Conservation (phyloP, 2,888 invertebrate genomes). For the Ochlodes sylvanus region DNA sequence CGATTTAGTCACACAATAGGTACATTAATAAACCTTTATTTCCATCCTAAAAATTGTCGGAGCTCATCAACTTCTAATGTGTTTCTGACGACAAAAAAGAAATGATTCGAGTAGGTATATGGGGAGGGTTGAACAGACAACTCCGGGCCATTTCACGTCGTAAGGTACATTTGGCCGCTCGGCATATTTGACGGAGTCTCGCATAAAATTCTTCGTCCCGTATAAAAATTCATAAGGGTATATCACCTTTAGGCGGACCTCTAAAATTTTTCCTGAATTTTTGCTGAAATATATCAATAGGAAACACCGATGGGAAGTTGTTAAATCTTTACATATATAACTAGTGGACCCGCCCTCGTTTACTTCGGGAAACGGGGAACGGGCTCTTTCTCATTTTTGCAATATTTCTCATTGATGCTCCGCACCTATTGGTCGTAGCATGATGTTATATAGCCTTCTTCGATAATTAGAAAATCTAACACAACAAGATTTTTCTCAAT, state of each 20-base stretch:
- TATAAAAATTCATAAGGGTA: conserved; percentile 48
- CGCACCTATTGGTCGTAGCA: too few relatives aligned
- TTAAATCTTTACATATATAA: background rate
- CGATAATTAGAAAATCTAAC: too few relatives aligned
- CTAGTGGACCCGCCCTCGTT: too few relatives aligned
- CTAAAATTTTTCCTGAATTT: conserved; percentile 18
- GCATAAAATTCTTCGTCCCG: conserved; percentile 43
- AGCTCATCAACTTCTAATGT: conserved; percentile 26
- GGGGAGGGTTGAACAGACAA: conserved; percentile 37
- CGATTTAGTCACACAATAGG: background rate
- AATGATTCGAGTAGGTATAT: conserved; percentile 25
- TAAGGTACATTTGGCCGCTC: conserved; percentile 43
- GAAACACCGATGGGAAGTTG: background rate
- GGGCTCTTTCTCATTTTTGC: too few relatives aligned
- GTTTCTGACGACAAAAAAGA: conserved; percentile 26
- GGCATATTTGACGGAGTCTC: conserved; percentile 43
- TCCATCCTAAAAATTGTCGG: background rate
- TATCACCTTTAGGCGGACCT: conserved; percentile 36
- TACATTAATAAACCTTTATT: background rate
- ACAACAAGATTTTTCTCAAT: too few relatives aligned
- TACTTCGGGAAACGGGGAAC: too few relatives aligned
- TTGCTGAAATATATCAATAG: conserved; percentile 10
- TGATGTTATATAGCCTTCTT: too few relatives aligned
- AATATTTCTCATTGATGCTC: too few relatives aligned
- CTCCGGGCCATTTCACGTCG: conserved; percentile 42